Evolutionary conservation across 2,888 invertebrate genomes (phyloP), one percentile per base, ranked within the genome.

Genomic region (Drosophila kanekoi): DNA sequence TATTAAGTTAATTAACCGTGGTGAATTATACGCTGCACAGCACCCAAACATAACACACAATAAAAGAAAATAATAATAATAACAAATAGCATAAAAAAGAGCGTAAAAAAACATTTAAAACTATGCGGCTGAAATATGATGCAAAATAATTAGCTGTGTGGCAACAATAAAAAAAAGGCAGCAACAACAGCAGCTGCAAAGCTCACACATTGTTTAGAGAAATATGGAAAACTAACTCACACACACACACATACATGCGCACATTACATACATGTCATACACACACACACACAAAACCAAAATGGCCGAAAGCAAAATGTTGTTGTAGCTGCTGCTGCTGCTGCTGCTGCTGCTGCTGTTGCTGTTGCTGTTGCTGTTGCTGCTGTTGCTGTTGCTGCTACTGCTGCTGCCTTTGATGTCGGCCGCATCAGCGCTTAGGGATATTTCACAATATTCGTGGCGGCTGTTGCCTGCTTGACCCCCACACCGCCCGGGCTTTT

Each of bases 381-480:
- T 59, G 40, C 2, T 75, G 45, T 4, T 59, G 45, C 2, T 62
- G 57, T 6, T 57, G 59, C 4, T 43, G 35, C 10, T 62, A 32
- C n/a, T 52, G 61, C 10, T 43, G 51, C 4, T 60, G 59, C 40
- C 43, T 32, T 43, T 56, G 33, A 16, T 62, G 63, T 37, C 18
- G 33, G 3, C 35, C 20, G 35, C 18, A 4, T 41, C n/a, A 41
- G 32, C 70, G 53, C 77, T 84, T 84, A 90, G 62, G 90, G 90
- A 81, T 90, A 90, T 79, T 90, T 90, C 52, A 91, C 90, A 81
- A 90, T 74, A 61, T 81, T 81, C 56, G 80, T 51, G 28, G 80
- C 43, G 18, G 70, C 37, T 48, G 73, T 56, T 65, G 79, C 58
- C 64, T 68, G 79, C 56, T 72, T 75, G 72, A 35, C 60, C 53